Evolutionary conservation across 2,888 invertebrate genomes (phyloP), one percentile per base, ranked within the genome.

Genomic region (Clistopyga incitator): DNA sequence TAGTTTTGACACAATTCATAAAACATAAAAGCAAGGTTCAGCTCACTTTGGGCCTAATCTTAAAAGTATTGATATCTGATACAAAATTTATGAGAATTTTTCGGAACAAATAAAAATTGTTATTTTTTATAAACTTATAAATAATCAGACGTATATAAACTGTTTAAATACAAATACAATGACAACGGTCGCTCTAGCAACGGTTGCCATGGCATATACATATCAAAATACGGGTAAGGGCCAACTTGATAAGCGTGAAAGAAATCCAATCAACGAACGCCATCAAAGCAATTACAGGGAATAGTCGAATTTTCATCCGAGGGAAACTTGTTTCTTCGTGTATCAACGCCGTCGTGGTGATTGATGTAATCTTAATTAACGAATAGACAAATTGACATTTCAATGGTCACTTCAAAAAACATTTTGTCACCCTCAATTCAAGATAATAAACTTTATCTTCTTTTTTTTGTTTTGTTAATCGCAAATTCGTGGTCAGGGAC

Each of bases 191-290:
- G n/a, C n/a, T n/a, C n/a, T n/a, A n/a, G n/a, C n/a, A n/a, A n/a
- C n/a, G n/a, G n/a, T n/a, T n/a, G n/a, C n/a, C n/a, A n/a, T n/a
- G n/a, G n/a, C n/a, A n/a, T n/a, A 42, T 34, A 34, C 0, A 34
- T 3, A 34, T 1, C 6, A 34, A 4, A 34, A 34, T 3, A 34
- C n/a, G n/a, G n/a, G n/a, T n/a, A 34, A 34, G 8, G 3, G 4
- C 34, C 0, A 34, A 34, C 2, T 34, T 4, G 6, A 13, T 6
- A 13, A 42, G 42, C 13, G 42, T 8, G 29, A 18, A 18, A 67
- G 67, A 56, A 67, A 67, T 67, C 76, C 76, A 65, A 76, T 76
- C 76, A 54, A 25, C 54, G 54, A 56, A 76, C 18, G 54, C 42
- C 42, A 67, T 29, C 54, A 38, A 56, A 77, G 29, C 8, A 38